These are phyloP conservation scores for Thaleichthys pacificus DNA, from an alignment of 2,797 vertebrate genomes.

Conservation along the genomic window DNA sequence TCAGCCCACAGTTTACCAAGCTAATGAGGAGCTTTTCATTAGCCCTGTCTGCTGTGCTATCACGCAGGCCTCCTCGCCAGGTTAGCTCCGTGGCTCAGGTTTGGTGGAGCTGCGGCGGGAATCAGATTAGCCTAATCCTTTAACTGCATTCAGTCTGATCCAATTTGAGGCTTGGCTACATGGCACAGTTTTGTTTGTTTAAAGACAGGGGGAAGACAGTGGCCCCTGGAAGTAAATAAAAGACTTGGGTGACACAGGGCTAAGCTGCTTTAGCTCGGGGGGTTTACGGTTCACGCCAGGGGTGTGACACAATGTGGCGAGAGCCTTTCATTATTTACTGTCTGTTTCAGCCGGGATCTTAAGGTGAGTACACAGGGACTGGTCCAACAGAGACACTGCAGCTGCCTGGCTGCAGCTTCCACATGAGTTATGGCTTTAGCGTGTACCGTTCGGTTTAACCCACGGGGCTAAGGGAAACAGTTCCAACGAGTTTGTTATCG, in stretches of 20 bases:
- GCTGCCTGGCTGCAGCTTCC: too few relatives aligned
- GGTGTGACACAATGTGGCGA: constrained; percentile 47
- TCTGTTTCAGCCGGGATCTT: not conserved
- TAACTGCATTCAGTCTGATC: constrained; percentile 72
- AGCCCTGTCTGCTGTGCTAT: constrained; percentile 53
- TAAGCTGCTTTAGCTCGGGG: constrained; percentile 60
- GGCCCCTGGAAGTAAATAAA: constrained; percentile 48
- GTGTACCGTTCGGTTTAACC: too few relatives aligned
- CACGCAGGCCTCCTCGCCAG: constrained; percentile 41
- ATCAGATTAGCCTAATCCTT: constrained; percentile 75
- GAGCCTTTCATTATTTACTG: constrained; percentile 29
- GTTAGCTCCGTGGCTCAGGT: constrained; percentile 57
- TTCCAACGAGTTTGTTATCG: too few relatives aligned
- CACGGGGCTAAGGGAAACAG: too few relatives aligned
- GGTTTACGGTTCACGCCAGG: constrained; percentile 45
- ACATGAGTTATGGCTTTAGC: too few relatives aligned
- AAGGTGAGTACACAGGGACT: not conserved
- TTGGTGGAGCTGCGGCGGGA: constrained; percentile 65
- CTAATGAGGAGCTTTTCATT: constrained; percentile 60
- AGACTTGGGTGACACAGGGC: constrained; percentile 50
- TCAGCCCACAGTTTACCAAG: constrained; percentile 48
- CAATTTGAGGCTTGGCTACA: constrained; percentile 70
- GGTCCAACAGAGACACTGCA: not conserved
- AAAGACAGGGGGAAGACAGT: constrained; percentile 12
- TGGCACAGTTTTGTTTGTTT: constrained; percentile 65